Percentiles rank a stretch among this genome's conserved stretches.
Evolutionary conservation across 2,888 invertebrate species (phyloP).

Genomic region (Galerucella nymphaeae): DNA sequence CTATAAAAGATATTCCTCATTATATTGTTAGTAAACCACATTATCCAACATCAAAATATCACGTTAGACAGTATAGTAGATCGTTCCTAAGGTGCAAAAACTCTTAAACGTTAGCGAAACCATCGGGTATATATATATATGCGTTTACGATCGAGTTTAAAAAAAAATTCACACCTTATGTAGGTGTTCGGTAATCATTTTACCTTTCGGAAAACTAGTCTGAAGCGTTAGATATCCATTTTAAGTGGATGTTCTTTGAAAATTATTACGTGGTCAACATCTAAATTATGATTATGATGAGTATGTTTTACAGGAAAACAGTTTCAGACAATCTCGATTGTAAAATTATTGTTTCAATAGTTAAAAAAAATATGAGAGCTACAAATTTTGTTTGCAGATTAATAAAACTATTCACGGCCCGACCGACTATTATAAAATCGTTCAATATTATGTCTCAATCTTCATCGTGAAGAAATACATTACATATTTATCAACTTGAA

Average conservation of each 20-base stretch:
- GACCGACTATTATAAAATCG: too few relatives aligned
- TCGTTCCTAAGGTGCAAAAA: not conserved
- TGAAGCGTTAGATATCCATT: not conserved
- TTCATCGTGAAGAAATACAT: too few relatives aligned
- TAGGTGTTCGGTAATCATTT: conserved; percentile 18
- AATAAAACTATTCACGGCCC: too few relatives aligned
- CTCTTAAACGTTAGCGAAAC: not conserved
- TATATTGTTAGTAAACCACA: too few relatives aligned
- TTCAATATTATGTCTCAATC: too few relatives aligned
- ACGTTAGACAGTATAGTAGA: not conserved
- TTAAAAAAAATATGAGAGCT: too few relatives aligned
- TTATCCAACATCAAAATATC: not conserved
- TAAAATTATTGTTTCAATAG: too few relatives aligned
- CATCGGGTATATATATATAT: not conserved
- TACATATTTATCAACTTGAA: too few relatives aligned
- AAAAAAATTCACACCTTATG: not conserved
- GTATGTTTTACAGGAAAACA: too few relatives aligned
- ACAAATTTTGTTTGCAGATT: too few relatives aligned
- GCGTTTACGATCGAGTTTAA: not conserved
- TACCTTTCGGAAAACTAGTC: conserved; percentile 8
- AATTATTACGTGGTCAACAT: not conserved
- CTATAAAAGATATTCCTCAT: too few relatives aligned
- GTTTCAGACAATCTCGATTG: too few relatives aligned
- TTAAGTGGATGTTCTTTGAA: not conserved
- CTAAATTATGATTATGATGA: not conserved